Base-by-base conservation (phyloP, 2,797 vertebrate species). In the Sebastes baramenuke region DNA sequence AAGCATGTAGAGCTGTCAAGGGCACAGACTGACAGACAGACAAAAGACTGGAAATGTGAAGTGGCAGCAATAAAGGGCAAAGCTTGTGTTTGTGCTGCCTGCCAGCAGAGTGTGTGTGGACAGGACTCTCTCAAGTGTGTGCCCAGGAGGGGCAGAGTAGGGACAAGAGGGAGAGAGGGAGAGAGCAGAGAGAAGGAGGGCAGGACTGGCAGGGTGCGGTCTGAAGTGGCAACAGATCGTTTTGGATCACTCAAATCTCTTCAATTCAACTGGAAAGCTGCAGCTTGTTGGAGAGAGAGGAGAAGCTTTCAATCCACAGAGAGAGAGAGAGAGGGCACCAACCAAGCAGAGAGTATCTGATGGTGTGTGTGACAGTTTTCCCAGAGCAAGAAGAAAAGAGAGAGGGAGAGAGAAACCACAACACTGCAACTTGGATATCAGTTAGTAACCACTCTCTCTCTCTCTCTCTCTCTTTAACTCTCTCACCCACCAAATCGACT, bases 191-290 rank as follows among this genome's bases (percentile, higher is more conserved):
- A 95, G 36, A 38, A 38, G 91, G 94, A 94, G 94, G 93, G 94
- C 92, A 95, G 92, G 93, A 92, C 95, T 96, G 97, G 95, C 95
- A 97, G 97, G 97, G 97, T 97, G 96, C 96, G 97, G 97, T 97
- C 97, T 97, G 95, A 95, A 95, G 96, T 96, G 96, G 96, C 96
- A 96, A 95, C 95, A 95, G 91, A 95, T 96, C 96, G 87, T 95
- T 95, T 95, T 93, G 96, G 96, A 97, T 97, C 97, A 96, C 95
- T 97, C 96, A 95, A 94, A 96, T 96, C 96, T 95, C 94, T 95
- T 73, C 91, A 95, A 95, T 95, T 91, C 93, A 91, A 87, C 83
- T 88, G 90, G 88, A 93, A 93, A 89, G 88, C 91, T 90, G 90
- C 90, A 93, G 93, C 89, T 83, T 77, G 89, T 86, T 85, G 89